phyloP scores from a whole-genome alignment of 1,140 invertebrate genomes.

The Oryzaephilus surinamensis region DNA sequence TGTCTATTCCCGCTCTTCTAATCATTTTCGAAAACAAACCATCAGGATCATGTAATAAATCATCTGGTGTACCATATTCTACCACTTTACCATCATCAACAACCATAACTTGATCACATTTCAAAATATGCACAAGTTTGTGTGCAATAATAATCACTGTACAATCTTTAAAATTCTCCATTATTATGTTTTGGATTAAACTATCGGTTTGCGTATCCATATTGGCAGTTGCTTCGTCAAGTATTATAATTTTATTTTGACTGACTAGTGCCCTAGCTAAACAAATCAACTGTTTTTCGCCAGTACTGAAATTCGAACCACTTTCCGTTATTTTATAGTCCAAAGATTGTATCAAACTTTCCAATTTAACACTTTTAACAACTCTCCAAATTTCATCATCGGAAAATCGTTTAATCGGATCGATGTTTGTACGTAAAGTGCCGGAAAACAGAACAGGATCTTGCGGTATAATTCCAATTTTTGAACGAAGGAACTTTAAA shows the following conservation, averaged over 20 bases:
- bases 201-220: slow-evolving; percentile 47
- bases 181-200: slow-evolving; percentile 48
- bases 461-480: slow-evolving; percentile 73
- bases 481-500: slow-evolving; percentile 55
- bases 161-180: slow-evolving; percentile 42
- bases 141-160: slow-evolving; percentile 63
- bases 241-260: slow-evolving; percentile 38
- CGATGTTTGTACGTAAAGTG: slow-evolving; percentile 69
- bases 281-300: slow-evolving; percentile 44
- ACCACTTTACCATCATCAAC: slow-evolving; percentile 41
- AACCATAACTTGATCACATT: slow-evolving; percentile 41
- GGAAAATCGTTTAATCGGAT: slow-evolving; percentile 63
- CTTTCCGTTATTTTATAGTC: slow-evolving; percentile 49
- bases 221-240: slow-evolving; percentile 38
- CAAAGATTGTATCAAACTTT: slow-evolving; percentile 42
- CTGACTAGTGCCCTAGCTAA: slow-evolving; percentile 50
- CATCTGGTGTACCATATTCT: slow-evolving; percentile 46
- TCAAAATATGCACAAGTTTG: slow-evolving; percentile 53
- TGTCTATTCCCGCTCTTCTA: not conserved
- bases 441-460: slow-evolving; percentile 79
- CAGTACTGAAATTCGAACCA: slow-evolving; percentile 39
- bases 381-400: slow-evolving; percentile 72
- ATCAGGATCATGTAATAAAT: slow-evolving; percentile 40
- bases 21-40: slow-evolving; percentile 6
- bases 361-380: slow-evolving; percentile 67